Conservation (phyloP, 1,140 invertebrate genomes). For the Antheraea mylitta region DNA sequence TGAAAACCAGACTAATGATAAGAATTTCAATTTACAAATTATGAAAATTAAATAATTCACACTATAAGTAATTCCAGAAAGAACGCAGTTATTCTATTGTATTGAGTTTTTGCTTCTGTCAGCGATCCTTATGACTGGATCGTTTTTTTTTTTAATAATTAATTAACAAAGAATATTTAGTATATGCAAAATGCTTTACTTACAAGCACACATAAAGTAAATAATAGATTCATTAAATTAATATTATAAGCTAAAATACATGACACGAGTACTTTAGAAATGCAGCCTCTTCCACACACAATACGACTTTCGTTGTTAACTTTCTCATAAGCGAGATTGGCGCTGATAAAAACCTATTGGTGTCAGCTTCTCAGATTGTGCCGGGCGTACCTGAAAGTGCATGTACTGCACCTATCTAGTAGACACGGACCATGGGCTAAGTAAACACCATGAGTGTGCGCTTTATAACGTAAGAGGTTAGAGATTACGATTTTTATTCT, state of each 20-base stretch:
- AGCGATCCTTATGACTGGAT: too few species aligned
- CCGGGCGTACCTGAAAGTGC: conserved; percentile 67
- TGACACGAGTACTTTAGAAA: conserved; percentile 10
- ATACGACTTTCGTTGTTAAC: conserved; percentile 34
- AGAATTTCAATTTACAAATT: too few species aligned
- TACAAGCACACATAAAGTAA: not conserved
- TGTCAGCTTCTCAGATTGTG: conserved; percentile 69
- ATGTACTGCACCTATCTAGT: conserved; percentile 72
- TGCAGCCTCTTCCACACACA: conserved; percentile 15
- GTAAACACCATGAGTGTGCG: conserved; percentile 51
- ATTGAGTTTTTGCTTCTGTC: too few species aligned
- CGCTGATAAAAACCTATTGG: conserved; percentile 74
- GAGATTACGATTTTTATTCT: not conserved
- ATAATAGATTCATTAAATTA: conserved; percentile 1
- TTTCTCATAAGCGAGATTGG: conserved; percentile 71
- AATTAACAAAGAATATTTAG: too few species aligned
- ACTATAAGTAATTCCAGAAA: too few species aligned
- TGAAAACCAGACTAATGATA: too few species aligned
- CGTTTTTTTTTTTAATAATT: too few species aligned
- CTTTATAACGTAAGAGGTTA: conserved; percentile 27
- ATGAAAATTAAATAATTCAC: too few species aligned
- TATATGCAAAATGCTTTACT: too few species aligned
- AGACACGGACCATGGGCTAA: conserved; percentile 69
- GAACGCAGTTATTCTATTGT: too few species aligned
- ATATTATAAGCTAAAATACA: conserved; percentile 13